Base-by-base conservation (phyloP, 92 coral and sea anemone genomes). In the Zoanthus sansibaricus region DNA sequence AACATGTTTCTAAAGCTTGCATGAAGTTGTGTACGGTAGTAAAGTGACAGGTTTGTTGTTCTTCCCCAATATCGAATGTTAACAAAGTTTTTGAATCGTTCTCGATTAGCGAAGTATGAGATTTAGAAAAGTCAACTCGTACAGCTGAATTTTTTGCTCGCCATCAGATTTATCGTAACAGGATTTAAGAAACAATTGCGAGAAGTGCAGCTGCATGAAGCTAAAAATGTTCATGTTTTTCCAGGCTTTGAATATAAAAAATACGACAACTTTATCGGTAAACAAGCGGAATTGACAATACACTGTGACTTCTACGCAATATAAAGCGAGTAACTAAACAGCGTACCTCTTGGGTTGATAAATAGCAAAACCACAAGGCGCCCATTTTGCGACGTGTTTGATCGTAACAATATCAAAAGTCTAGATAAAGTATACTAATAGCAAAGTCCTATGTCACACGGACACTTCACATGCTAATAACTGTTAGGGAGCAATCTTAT, bases 281-380 rank as follows among this genome's bases (percentile, higher is more conserved):
- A n/a, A 47, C 31, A 46, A 33, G 9, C 5, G 12, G 55, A 49
- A 49, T 49, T 49, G 9, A 49, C 55, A 17, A 9, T 17, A 2
- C 61, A 15, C 58, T 8, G 58, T 75, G 54, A 10, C 30, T 47
- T 70, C 74, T 37, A 4, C 4, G 74, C 16, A 37, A 49, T 21
- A 62, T 16, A 32, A 55, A 25, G 0, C 13, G 46, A 46, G 30
- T 52, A n/a, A 30, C 33, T 69, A 11, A 67, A 69, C 9, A 25
- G 12, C 3, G 33, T 1, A 33, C 47, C 67, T 76, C 46, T 15
- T 45, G 52, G 44, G 67, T 25, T 30, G 12, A 54, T 80, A 80
- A 80, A 66, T 49, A 80, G 13, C 73, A 47, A 49, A 80, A 80
- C 75, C 85, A 52, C 85, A 66, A 80, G 67, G 75, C 85, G 75